Base-by-base conservation (phyloP, 2,113 vertebrate species). In the Suricata suricatta region DNA sequence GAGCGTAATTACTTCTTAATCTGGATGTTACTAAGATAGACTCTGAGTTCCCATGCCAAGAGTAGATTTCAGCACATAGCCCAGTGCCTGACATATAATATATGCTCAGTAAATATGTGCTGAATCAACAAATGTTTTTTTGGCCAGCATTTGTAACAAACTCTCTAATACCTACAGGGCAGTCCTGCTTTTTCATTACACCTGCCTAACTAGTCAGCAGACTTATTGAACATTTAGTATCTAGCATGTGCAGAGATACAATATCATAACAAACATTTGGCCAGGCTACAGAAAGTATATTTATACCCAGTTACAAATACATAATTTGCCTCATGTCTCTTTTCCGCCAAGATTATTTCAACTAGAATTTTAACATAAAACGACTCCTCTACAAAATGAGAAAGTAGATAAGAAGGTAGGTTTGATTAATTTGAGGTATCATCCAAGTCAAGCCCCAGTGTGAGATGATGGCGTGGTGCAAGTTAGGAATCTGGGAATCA, bases 181-280 rank as follows among this genome's bases (percentile, higher is more conserved):
- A 89, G 14, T 13, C n/a, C 2, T 5, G 41, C 19, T 71, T 83
- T 94, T 94, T 50, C 15, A 64, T 64, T 81, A 83, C 8, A 77
- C 31, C 68, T 88, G 41, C 35, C 71, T 91, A 85, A 64, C n/a
- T 69, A 77, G 35, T 83, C 57, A 77, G 31, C 64, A 88, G 85
- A 91, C 77, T 82, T 71, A 81, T 41, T 71, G 71, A 97, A n/a
- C 83, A 93, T 19, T 66, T 93, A 84, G 57, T 77, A 84, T 38
- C 71, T 33, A 71, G n/a, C 35, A 64, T 64, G 77, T 71, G 41
- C 23, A 69, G 16, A 91, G 11, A 93, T 71, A 54, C 9, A 54
- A 3, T 52, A 81, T 9, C n/a, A 44, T 29, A 31, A 79, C 10
- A 52, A 88, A 29, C 14, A 68, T 41, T 71, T 91, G 82, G 8